A percentile compares a stretch with the other conserved stretches of the same genome.
phyloP scores from a whole-genome alignment of 2,888 invertebrate species.

The Empis stercorea region DNA sequence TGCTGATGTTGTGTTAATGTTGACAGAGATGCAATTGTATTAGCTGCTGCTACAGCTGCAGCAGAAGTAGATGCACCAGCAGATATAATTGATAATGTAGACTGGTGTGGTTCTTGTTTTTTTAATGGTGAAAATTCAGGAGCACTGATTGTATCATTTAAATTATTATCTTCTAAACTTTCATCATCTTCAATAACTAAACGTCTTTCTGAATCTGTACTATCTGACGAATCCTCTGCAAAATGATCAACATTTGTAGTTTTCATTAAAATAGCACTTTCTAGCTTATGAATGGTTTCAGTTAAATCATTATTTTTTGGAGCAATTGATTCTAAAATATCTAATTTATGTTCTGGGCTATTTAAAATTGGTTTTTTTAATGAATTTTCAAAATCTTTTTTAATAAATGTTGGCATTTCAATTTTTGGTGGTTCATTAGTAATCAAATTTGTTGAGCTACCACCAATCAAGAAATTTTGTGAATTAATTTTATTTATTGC shows the following conservation, averaged over 20 bases:
- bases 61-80: slow-evolving; percentile 16
- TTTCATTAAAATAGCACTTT: slow-evolving; percentile 33
- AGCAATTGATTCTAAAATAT: slow-evolving; percentile 30
- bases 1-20: neutral
- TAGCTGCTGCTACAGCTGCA: slow-evolving; percentile 16
- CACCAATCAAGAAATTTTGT: neutral
- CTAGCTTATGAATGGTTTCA: slow-evolving; percentile 49
- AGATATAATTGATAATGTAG: slow-evolving; percentile 14
- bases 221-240: slow-evolving; percentile 48
- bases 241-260: slow-evolving; percentile 23
- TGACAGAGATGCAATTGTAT: slow-evolving; percentile 3
- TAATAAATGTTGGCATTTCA: slow-evolving; percentile 15
- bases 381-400: slow-evolving; percentile 17
- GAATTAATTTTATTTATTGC: neutral
- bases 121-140: slow-evolving; percentile 1
- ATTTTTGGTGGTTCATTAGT: slow-evolving; percentile 28
- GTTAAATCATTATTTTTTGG: slow-evolving; percentile 46
- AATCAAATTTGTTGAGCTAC: neutral
- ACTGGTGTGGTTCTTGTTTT: neutral
- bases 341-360: slow-evolving; percentile 29
- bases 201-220: slow-evolving; percentile 50
- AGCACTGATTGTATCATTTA: slow-evolving; percentile 2
- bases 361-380: slow-evolving; percentile 22
- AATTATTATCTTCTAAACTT: slow-evolving; percentile 23
- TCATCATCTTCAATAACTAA: slow-evolving; percentile 44